These are phyloP conservation scores for Spea hammondii DNA, from an alignment of 2,797 vertebrate species.

Conservation along the genomic window DNA sequence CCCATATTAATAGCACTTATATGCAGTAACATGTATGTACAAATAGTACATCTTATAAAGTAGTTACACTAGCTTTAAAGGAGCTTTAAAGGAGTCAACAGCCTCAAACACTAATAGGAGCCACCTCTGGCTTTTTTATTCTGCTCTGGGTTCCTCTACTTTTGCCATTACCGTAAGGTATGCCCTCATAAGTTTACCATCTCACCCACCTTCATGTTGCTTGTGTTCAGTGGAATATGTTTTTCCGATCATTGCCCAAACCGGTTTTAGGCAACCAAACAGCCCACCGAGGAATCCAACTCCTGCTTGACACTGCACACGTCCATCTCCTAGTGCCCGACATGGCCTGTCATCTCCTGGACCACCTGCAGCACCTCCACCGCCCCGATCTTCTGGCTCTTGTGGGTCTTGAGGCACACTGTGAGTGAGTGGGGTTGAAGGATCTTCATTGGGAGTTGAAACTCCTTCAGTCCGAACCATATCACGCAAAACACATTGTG, in stretches of 20 bases:
- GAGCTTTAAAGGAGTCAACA: too few species aligned
- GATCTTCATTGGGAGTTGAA: conserved; percentile 72
- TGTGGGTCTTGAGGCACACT: conserved; percentile 80
- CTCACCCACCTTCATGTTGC: conserved; percentile 80
- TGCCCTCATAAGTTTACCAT: not conserved
- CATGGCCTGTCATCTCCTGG: conserved; percentile 65
- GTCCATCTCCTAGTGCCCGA: conserved; percentile 73
- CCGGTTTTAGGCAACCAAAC: conserved; percentile 89
- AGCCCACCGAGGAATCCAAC: conserved; percentile 90
- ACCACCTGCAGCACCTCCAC: conserved; percentile 62
- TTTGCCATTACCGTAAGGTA: not conserved
- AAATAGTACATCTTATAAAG: too few species aligned
- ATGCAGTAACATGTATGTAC: too few species aligned
- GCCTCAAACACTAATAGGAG: too few species aligned
- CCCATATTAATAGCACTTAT: too few species aligned
- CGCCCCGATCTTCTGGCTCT: conserved; percentile 71
- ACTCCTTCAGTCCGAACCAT: conserved; percentile 80
- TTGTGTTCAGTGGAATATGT: conserved; percentile 94
- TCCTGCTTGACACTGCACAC: conserved; percentile 73
- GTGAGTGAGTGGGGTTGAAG: conserved; percentile 81
- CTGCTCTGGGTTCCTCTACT: too few species aligned
- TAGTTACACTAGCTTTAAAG: too few species aligned
- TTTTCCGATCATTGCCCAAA: conserved; percentile 96
- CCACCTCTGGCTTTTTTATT: too few species aligned
- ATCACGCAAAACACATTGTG: conserved; percentile 88